Evolutionary conservation across 2,113 vertebrate genomes (phyloP), one percentile per base, ranked within the genome.

Genomic region (Lutjanus erythropterus): DNA sequence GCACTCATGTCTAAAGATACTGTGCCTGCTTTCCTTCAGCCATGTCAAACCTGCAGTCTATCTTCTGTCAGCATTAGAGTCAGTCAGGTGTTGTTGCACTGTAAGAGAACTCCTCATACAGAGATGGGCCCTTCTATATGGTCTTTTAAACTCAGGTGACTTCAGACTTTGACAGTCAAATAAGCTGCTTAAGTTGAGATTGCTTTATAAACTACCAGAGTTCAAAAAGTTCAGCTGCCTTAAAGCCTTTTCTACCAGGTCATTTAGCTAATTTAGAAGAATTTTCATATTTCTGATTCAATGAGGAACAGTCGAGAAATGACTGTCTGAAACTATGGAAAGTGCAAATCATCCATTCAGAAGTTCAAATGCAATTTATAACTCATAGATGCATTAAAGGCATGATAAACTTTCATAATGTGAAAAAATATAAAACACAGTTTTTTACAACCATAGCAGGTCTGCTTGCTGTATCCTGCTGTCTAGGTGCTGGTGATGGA

Each of bases 11-110:
- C 65, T 12, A 14, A 35, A 47, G 65, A 61, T 31, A 25, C 31
- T 39, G n/a, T 44, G 10, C n/a, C 44, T n/a, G 29, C 37, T 66
- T 39, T 65, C 76, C 42, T 16, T 27, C n/a, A 66, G 47, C 47
- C 14, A 6, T 25, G 71, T 29, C 56, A 27, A 42, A 42, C 12
- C n/a, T 67, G 25, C 1, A 27, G 11, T 8, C 16, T 29, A n/a
- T 46, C 15, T n/a, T 15, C 78, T 70, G 37, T 53, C 41, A 66
- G 31, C 31, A 15, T 4, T 16, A 31, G 19, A 58, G 16, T 37
- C 67, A 23, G 31, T 15, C 18, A 49, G 23, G 9, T 4, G 14
- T 27, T 62, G 23, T 23, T 41, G 16, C 25, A 7, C 27, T 19
- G 16, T 19, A 8, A 29, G 18, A 58, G 9, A 10, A 33, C 16